Evolutionary conservation across 1,140 invertebrate species (phyloP).

Genomic region (Drosophila simulans): DNA sequence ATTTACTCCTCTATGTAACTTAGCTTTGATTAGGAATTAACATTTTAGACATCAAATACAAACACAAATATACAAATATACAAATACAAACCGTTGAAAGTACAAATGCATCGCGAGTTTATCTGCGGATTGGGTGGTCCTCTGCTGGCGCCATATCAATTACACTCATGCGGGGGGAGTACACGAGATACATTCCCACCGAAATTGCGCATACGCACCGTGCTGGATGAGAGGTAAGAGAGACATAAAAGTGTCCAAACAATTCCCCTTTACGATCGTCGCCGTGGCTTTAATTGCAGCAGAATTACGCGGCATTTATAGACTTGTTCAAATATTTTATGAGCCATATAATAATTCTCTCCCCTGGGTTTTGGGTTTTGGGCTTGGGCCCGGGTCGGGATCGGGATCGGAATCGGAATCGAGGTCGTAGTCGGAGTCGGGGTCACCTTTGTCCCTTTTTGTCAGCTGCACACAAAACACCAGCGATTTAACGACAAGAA

Average conservation of each 20-base stretch:
- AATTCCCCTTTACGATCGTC: slow-evolving; percentile 41
- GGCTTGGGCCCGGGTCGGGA: not conserved
- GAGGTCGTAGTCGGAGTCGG: not conserved
- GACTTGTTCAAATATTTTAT: slow-evolving; percentile 81
- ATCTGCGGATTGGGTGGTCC: not conserved
- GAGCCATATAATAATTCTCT: slow-evolving; percentile 76
- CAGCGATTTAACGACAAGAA: slow-evolving; percentile 56
- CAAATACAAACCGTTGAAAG: slow-evolving; percentile 26
- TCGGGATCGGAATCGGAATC: not conserved
- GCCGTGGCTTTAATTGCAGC: slow-evolving; percentile 58
- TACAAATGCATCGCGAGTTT: slow-evolving; percentile 3
- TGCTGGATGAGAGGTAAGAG: not conserved
- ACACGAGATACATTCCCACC: slow-evolving; percentile 43
- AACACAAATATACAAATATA: slow-evolving; percentile 6
- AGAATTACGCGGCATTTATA: slow-evolving; percentile 77
- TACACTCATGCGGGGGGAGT: slow-evolving; percentile 20
- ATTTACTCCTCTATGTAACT: slow-evolving; percentile 8
- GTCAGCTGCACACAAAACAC: slow-evolving; percentile 14
- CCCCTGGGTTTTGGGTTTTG: slow-evolving; percentile 13
- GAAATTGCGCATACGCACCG: slow-evolving; percentile 59
- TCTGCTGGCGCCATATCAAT: slow-evolving; percentile 52
- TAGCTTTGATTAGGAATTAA: slow-evolving; percentile 16
- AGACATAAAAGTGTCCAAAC: slow-evolving; percentile 45
- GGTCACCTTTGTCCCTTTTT: slow-evolving; percentile 42
- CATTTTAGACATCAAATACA: slow-evolving; percentile 24